Evolutionary conservation across 1,140 invertebrate genomes (phyloP).

Genomic region (Hyphantria cunea): DNA sequence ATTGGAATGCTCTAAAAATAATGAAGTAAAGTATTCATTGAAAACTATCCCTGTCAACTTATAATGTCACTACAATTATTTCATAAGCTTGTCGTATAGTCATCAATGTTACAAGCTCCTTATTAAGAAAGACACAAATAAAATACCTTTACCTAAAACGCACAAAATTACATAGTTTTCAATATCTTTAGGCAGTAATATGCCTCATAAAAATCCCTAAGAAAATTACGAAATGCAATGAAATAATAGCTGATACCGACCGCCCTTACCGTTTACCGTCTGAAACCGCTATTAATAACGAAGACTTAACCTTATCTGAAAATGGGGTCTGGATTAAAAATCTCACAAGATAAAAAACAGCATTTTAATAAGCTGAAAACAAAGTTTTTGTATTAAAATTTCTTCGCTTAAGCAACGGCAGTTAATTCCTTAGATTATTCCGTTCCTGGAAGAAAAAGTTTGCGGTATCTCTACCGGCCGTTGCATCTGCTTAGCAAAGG

Average conservation of each 20-base stretch:
- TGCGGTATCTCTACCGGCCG: slow-evolving; percentile 32
- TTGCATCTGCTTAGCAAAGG: slow-evolving; percentile 29
- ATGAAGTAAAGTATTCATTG: no score
- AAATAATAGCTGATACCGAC: slow-evolving; percentile 19
- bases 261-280: slow-evolving; percentile 2
- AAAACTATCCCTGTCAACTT: no score
- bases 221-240: background rate
- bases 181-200: no score
- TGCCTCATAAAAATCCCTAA: background rate
- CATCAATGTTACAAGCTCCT: no score
- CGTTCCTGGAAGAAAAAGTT: slow-evolving; percentile 38
- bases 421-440: slow-evolving; percentile 50
- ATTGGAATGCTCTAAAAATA: no score
- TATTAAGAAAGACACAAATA: no score
- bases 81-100: no score
- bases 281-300: slow-evolving; percentile 15
- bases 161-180: no score
- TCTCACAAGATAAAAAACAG: slow-evolving; percentile 29
- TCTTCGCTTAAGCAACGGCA: slow-evolving; percentile 43
- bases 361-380: slow-evolving; percentile 50
- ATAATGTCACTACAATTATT: no score
- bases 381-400: slow-evolving; percentile 56
- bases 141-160: no score
- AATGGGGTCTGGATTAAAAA: slow-evolving; percentile 27
- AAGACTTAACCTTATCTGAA: slow-evolving; percentile 28